Evolutionary conservation across 2,888 invertebrate genomes (phyloP), one percentile per base, ranked within the genome.

Genomic region (Gymnosoma rotundatum): DNA sequence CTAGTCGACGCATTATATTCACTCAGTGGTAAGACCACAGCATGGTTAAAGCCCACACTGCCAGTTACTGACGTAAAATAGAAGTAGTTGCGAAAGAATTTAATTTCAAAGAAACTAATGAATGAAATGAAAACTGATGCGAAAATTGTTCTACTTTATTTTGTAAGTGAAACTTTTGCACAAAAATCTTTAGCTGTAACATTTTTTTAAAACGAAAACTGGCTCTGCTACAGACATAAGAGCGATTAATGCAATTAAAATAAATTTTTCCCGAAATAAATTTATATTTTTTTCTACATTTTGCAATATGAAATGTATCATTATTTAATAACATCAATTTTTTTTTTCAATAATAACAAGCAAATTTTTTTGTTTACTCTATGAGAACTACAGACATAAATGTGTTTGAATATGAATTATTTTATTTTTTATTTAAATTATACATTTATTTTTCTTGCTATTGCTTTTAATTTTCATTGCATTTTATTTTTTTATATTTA

Each of bases 401-500:
- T 60, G 18, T 72, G 7, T 60, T 48, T 16, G 6, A 36, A 60
- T 36, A n/a, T 73, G 50, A 50, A 9, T 20, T 52, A n/a, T 38
- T 64, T 25, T 2, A 32, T 32, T 70, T 1, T 52, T 52, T 18
- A 9, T 52, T 18, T 2, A 25, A 2, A 18, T 45, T 25, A 14
- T 58, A 32, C 12, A 21, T 12, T 32, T 32, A 66, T 18, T 42
- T 21, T 50, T 38, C 72, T 36, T 60, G 42, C 36, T 84, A 84
- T 85, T 81, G 78, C 78, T 81, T 75, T 70, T 69, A 60, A 69
- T 58, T 9, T 73, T 83, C 76, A 80, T 80, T 72, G 73, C 78
- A 63, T 83, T 76, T 76, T 58, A 70, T 18, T 14, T 32, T 2
- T 25, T 48, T 72, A 42, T 52, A 20, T 61, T 25, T 18, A 36